These are phyloP conservation scores for Dasyurus viverrinus DNA, from an alignment of 2,113 vertebrate species.

Conservation along the genomic window DNA sequence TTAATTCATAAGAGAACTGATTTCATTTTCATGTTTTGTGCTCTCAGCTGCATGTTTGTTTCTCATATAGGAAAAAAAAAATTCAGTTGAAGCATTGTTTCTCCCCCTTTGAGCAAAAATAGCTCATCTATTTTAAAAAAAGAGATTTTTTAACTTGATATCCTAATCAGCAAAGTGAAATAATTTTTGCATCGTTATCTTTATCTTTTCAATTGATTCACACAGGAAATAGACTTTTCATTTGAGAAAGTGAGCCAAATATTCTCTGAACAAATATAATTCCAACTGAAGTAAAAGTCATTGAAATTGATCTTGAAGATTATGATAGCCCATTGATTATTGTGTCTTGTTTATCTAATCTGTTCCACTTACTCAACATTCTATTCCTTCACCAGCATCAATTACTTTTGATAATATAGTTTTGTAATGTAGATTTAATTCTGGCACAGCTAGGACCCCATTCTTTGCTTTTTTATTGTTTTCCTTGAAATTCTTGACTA, in stretches of 20 bases:
- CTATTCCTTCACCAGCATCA: too few relatives aligned
- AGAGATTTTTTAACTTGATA: conserved; percentile 18
- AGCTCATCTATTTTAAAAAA: not conserved
- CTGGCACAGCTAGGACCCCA: too few relatives aligned
- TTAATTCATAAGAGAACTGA: conserved; percentile 57
- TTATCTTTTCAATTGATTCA: not conserved
- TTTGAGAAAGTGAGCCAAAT: not conserved
- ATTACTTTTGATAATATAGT: too few relatives aligned
- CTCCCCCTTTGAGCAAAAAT: conserved; percentile 50
- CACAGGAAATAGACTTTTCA: conserved; percentile 15
- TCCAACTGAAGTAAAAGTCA: not conserved
- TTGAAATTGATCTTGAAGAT: not conserved
- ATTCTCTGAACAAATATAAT: not conserved
- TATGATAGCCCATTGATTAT: too few relatives aligned
- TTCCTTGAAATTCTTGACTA: too few relatives aligned
- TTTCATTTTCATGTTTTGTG: conserved; percentile 50
- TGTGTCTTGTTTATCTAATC: too few relatives aligned
- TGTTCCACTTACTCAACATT: too few relatives aligned
- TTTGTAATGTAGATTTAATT: too few relatives aligned
- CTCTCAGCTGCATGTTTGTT: conserved; percentile 36
- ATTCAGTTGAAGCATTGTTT: conserved; percentile 42
- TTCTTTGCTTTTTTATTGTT: too few relatives aligned
- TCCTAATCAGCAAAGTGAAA: not conserved
- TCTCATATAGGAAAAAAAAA: not conserved
- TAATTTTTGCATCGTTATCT: not conserved